Percentiles rank a stretch among this genome's conserved stretches.
Conservation (phyloP, 2,797 vertebrate species). For the Natrix natrix region DNA sequence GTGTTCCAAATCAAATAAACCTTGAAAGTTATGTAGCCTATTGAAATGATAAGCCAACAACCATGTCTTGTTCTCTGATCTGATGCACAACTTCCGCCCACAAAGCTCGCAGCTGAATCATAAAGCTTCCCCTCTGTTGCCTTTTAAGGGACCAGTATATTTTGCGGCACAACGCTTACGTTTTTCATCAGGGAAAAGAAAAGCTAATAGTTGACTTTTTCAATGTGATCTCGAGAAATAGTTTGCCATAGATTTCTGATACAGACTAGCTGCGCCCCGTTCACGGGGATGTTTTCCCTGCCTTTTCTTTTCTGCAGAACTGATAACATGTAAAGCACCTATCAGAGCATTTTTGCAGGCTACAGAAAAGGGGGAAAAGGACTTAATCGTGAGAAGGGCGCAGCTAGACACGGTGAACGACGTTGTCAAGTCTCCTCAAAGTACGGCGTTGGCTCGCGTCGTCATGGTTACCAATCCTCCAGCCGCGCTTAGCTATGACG, state of each 20-base stretch:
- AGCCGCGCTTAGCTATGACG: slow-evolving; percentile 11
- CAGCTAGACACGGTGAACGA: neutral
- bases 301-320: neutral
- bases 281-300: neutral
- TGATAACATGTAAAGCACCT: neutral
- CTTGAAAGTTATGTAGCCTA: neutral
- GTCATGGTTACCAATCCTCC: slow-evolving; percentile 19
- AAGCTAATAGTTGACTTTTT: neutral
- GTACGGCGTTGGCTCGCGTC: neutral
- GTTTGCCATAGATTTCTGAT: neutral
- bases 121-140: neutral
- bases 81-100: neutral
- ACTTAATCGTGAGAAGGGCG: too few relatives aligned
- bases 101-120: too few relatives aligned
- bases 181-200: neutral
- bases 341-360: too few relatives aligned
- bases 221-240: neutral
- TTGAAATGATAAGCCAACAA: neutral
- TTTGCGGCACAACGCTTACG: neutral
- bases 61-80: neutral
- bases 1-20: neutral
- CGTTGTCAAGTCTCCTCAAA: neutral
- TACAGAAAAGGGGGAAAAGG: neutral
- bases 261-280: neutral
- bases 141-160: neutral